A percentile compares a stretch with the other conserved stretches of the same genome.
These are phyloP conservation scores for Pseudochirops corinnae DNA, from an alignment of 2,797 vertebrate species.

Conservation along the genomic window DNA sequence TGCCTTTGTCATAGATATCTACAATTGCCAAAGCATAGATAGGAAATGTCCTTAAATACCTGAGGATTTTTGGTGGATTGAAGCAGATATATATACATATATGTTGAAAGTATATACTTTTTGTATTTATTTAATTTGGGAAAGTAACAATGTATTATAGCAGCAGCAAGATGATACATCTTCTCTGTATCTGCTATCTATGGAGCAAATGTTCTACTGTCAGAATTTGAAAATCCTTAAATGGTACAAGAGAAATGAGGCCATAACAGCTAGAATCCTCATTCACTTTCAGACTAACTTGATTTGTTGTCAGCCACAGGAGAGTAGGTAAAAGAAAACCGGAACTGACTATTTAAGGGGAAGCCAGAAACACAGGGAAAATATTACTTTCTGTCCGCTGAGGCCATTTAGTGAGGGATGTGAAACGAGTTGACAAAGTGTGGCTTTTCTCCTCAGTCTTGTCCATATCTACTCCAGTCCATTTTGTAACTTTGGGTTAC, in stretches of 20 bases:
- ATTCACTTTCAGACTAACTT: slow-evolving; percentile 3
- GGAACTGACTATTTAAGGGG: neutral
- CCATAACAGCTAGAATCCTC: neutral
- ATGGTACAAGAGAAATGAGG: slow-evolving; percentile 1
- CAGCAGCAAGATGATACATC: slow-evolving; percentile 49
- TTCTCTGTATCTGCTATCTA: neutral
- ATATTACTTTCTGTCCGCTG: neutral
- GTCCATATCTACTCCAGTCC: neutral
- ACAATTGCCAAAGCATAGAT: slow-evolving; percentile 20
- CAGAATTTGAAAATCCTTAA: slow-evolving; percentile 26
- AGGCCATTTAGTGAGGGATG: neutral
- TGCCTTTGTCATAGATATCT: neutral
- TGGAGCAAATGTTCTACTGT: slow-evolving; percentile 33
- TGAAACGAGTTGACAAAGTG: neutral
- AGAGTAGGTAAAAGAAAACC: neutral
- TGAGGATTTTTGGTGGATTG: slow-evolving; percentile 41
- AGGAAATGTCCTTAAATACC: slow-evolving; percentile 26
- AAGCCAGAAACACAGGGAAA: neutral
- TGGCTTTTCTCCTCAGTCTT: neutral
- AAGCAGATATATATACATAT: slow-evolving; percentile 23
- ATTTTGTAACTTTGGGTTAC: neutral
- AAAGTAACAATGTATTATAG: slow-evolving; percentile 47
- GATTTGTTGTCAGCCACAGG: neutral
- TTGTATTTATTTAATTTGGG: slow-evolving; percentile 5
- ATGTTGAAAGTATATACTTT: no score